phyloP scores from a whole-genome alignment of 1,140 invertebrate species.

The Mya arenaria region DNA sequence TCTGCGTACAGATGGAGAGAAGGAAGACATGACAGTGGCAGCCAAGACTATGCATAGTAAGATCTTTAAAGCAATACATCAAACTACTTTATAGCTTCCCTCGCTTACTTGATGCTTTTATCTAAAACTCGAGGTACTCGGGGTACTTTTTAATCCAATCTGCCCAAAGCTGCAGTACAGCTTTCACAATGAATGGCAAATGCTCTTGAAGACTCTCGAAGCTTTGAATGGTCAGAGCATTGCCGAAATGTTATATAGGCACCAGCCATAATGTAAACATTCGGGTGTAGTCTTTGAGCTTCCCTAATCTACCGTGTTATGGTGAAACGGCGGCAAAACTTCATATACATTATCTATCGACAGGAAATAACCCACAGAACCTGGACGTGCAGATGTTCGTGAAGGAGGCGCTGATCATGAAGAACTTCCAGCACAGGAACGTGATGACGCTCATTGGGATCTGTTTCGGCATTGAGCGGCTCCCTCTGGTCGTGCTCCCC shows the following conservation, averaged over 20 bases:
- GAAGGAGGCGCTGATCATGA: conserved; percentile 81
- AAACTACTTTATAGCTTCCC: too few species aligned
- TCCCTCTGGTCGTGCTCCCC: conserved; percentile 80
- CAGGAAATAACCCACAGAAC: conserved; percentile 53
- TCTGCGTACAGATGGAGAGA: conserved; percentile 61
- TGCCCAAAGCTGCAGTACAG: too few species aligned
- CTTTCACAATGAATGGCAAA: too few species aligned
- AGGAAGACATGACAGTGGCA: conserved; percentile 74
- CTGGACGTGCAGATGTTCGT: conserved; percentile 75
- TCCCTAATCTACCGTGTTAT: too few species aligned
- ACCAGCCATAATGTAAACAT: not conserved
- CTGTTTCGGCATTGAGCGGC: conserved; percentile 70
- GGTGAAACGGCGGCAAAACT: not conserved
- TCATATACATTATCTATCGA: conserved; percentile 70
- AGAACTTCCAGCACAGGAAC: conserved; percentile 75
- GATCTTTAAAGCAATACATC: too few species aligned
- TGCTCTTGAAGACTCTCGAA: not conserved
- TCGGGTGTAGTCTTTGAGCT: too few species aligned
- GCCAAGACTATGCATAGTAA: conserved; percentile 81
- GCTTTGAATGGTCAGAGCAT: not conserved
- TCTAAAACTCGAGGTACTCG: too few species aligned
- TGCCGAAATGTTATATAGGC: too few species aligned
- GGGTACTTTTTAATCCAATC: too few species aligned
- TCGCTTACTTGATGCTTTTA: too few species aligned
- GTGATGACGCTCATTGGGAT: conserved; percentile 79